These are phyloP conservation scores for Electrophaes corylata DNA, from an alignment of 2,888 invertebrate species.

Conservation along the genomic window DNA sequence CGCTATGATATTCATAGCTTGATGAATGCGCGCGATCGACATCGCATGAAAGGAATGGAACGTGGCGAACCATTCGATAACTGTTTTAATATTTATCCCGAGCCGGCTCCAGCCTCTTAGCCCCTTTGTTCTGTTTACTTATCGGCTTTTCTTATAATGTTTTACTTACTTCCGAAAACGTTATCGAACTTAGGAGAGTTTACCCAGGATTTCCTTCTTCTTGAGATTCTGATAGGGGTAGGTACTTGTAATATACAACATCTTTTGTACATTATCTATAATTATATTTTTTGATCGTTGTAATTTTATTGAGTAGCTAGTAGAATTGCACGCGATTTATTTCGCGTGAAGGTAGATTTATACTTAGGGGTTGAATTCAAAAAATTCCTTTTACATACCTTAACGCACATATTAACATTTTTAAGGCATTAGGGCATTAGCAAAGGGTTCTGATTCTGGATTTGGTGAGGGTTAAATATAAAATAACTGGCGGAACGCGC, in stretches of 20 bases:
- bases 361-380: no score
- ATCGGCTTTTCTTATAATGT: slow-evolving; percentile 38
- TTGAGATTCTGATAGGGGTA: slow-evolving; percentile 6
- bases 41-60: slow-evolving; percentile 6
- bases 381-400: no score
- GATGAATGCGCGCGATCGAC: not conserved
- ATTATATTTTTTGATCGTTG: no score
- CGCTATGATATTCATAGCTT: slow-evolving; percentile 18
- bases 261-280: not conserved
- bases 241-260: not conserved
- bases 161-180: slow-evolving; percentile 29
- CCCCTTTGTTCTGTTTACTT: slow-evolving; percentile 39
- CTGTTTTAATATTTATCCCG: slow-evolving; percentile 41
- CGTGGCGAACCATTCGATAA: slow-evolving; percentile 22
- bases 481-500: no score
- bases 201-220: not conserved
- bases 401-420: no score
- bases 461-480: no score
- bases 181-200: slow-evolving; percentile 16
- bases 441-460: no score
- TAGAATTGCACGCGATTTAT: no score
- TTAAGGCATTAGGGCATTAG: no score
- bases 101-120: slow-evolving; percentile 26
- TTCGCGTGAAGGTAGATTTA: no score
- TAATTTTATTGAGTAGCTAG: no score